These are phyloP conservation scores for Lethrus apterus DNA, from an alignment of 1,140 invertebrate species.

Conservation along the genomic window DNA sequence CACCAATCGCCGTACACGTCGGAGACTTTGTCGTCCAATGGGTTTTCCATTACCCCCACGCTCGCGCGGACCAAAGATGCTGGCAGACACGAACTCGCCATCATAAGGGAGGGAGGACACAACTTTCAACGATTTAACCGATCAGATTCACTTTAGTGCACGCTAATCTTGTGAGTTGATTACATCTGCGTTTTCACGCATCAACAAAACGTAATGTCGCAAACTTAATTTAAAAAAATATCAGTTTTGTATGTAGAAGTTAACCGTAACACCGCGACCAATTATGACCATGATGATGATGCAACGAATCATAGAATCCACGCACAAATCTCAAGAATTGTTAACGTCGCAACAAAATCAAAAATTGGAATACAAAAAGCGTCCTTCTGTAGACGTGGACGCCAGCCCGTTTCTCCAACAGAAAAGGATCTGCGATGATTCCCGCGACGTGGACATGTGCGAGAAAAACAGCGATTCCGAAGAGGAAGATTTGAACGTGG, in stretches of 20 bases:
- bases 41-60: constrained; percentile 16
- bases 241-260: neutral
- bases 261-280: constrained; percentile 4
- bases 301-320: constrained; percentile 39
- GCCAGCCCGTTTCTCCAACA: constrained; percentile 27
- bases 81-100: constrained; percentile 26
- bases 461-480: constrained; percentile 36
- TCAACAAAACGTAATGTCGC: neutral
- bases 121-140: constrained; percentile 22
- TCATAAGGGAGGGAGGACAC: constrained; percentile 26
- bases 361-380: constrained; percentile 16
- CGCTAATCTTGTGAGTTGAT: constrained; percentile 24
- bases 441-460: constrained; percentile 36
- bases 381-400: constrained; percentile 9
- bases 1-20: constrained; percentile 22
- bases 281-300: constrained; percentile 47
- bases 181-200: constrained; percentile 1
- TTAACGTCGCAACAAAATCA: constrained; percentile 12
- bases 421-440: constrained; percentile 34
- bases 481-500: constrained; percentile 38
- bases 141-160: constrained; percentile 33
- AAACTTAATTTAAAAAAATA: neutral
- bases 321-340: constrained; percentile 28
- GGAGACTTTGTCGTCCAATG: constrained; percentile 18
- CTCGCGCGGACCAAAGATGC: constrained; percentile 19